Evolutionary conservation across 2,797 vertebrate species (phyloP).

Genomic region (Dipus sagitta): DNA sequence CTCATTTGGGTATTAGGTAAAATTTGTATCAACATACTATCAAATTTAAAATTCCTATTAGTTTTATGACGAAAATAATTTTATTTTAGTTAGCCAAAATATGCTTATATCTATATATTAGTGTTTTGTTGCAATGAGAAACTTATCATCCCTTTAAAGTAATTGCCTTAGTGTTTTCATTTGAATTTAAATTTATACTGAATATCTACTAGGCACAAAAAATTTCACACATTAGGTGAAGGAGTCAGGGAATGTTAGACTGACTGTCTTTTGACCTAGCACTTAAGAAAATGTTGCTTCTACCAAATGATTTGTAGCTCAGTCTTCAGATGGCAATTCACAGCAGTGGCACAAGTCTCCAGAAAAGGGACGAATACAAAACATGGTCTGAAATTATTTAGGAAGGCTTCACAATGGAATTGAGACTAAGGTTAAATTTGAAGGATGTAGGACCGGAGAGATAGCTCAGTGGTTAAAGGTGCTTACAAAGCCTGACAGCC

Average conservation of each 20-base stretch:
- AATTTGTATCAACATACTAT: slow-evolving; percentile 2
- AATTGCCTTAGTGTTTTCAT: slow-evolving; percentile 3
- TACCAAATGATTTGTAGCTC: background rate
- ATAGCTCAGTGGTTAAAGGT: no score
- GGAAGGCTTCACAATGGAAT: slow-evolving; percentile 8
- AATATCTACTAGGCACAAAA: background rate
- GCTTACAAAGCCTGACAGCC: no score
- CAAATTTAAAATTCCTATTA: slow-evolving; percentile 51
- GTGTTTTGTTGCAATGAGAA: slow-evolving; percentile 24
- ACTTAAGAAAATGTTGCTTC: background rate
- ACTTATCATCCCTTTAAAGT: slow-evolving; percentile 46
- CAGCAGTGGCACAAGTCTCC: background rate
- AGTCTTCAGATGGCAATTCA: background rate
- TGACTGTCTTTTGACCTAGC: background rate
- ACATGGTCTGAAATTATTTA: slow-evolving; percentile 8
- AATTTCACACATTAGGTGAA: background rate
- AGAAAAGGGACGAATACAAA: background rate
- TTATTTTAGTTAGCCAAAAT: background rate
- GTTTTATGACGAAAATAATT: slow-evolving; percentile 26
- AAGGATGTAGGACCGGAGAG: no score
- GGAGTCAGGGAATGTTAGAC: background rate
- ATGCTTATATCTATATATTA: slow-evolving; percentile 26
- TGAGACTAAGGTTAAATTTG: background rate
- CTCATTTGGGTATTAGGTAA: slow-evolving; percentile 31
- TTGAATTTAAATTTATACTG: background rate